Evolutionary conservation across 1,140 invertebrate species (phyloP).

Genomic region (Lepidurus arcticus): DNA sequence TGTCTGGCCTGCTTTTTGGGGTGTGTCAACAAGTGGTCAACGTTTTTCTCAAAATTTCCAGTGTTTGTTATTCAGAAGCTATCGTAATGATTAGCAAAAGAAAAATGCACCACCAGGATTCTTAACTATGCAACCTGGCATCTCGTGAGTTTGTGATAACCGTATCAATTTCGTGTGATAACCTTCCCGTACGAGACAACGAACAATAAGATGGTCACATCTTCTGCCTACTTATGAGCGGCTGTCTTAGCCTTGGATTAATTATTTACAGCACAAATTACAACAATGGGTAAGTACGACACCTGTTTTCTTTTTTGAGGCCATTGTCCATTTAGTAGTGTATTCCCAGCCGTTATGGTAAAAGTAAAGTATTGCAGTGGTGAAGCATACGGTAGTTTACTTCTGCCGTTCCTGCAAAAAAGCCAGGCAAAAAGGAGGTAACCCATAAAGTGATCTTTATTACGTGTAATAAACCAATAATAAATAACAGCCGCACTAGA

Average conservation of each 20-base stretch:
- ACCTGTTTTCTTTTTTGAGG: neutral
- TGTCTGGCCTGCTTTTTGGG: conserved; percentile 12
- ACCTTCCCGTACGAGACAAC: neutral
- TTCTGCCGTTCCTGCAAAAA: no score
- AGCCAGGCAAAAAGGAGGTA: neutral
- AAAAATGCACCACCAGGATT: neutral
- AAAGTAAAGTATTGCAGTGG: conserved; percentile 2
- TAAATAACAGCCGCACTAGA: neutral
- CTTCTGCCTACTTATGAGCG: neutral
- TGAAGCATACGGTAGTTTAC: neutral
- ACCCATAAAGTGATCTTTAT: neutral
- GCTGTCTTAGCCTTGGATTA: neutral
- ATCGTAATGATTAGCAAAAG: no score
- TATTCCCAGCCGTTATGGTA: neutral
- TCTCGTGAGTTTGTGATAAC: conserved; percentile 10
- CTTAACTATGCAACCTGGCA: neutral
- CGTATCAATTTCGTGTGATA: neutral
- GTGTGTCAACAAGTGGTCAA: conserved; percentile 14
- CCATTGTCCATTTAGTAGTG: no score
- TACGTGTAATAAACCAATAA: neutral
- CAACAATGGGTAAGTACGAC: conserved; percentile 7
- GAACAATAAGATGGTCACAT: conserved; percentile 2
- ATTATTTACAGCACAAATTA: neutral
- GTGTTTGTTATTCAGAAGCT: neutral
- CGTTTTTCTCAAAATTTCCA: neutral